Evolutionary conservation across 2,113 vertebrate genomes (phyloP).

Genomic region (Micromys minutus): DNA sequence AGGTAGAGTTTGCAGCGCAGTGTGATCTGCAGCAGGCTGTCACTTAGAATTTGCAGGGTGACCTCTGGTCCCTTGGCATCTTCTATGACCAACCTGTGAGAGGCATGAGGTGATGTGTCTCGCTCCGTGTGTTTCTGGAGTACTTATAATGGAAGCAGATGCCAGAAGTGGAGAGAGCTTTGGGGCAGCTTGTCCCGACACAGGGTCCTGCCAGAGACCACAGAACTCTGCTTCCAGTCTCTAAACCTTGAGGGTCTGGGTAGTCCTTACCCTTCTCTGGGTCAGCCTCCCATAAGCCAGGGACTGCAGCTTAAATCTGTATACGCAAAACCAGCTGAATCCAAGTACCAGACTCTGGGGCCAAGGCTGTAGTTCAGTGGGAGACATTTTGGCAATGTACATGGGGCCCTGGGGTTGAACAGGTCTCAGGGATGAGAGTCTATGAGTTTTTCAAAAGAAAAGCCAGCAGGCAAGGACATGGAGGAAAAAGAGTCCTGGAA

Average conservation of each 20-base stretch:
- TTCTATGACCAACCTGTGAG: constrained; percentile 55
- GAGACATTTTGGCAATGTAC: background rate
- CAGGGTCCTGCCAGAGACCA: background rate
- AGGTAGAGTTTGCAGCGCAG: constrained; percentile 54
- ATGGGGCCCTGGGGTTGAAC: background rate
- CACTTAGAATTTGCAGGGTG: constrained; percentile 34
- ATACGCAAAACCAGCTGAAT: background rate
- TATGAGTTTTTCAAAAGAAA: background rate
- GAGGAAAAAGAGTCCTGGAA: background rate
- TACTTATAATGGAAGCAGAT: background rate
- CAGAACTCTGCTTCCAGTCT: background rate
- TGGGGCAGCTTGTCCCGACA: background rate
- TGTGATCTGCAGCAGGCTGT: constrained; percentile 55
- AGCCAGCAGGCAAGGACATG: background rate
- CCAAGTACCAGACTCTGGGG: background rate
- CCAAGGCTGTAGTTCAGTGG: background rate
- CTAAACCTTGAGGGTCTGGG: background rate
- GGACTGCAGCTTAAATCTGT: background rate
- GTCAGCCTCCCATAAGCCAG: background rate
- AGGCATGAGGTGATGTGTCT: background rate
- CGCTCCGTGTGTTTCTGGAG: background rate
- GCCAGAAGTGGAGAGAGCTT: background rate
- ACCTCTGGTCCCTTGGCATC: constrained; percentile 52
- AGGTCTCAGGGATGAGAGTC: background rate
- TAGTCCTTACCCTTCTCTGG: background rate